Evolutionary conservation across 1,140 invertebrate genomes (phyloP).

Genomic region (Odontomachus brunneus): DNA sequence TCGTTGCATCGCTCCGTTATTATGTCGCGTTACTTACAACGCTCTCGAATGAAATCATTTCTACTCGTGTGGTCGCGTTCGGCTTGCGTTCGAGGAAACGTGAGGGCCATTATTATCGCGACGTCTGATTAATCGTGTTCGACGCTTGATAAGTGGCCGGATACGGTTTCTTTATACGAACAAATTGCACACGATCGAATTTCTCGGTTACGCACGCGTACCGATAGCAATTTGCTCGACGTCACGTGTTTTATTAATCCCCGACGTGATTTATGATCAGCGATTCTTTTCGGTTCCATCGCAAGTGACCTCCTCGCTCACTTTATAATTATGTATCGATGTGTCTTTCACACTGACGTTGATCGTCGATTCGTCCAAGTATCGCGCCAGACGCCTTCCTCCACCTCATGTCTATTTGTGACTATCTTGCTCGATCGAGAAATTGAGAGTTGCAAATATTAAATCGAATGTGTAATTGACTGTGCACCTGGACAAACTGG

Average conservation of each 20-base stretch:
- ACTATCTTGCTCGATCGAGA: neutral
- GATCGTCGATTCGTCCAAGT: too few species aligned
- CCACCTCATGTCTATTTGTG: too few species aligned
- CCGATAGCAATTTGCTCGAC: slow-evolving; percentile 9
- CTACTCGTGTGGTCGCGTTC: slow-evolving; percentile 1
- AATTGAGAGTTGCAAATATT: neutral
- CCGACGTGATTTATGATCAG: neutral
- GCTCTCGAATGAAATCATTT: neutral
- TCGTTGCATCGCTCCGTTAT: neutral
- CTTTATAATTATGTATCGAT: slow-evolving; percentile 23
- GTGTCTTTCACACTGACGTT: too few species aligned
- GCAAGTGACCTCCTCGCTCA: neutral
- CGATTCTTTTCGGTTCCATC: slow-evolving; percentile 1
- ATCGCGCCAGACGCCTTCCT: too few species aligned
- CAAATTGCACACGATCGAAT: slow-evolving; percentile 9
- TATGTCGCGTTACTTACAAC: slow-evolving; percentile 21
- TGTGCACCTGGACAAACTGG: too few species aligned
- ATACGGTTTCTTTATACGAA: neutral
- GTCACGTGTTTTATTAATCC: neutral
- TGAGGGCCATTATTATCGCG: slow-evolving; percentile 20
- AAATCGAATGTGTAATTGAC: too few species aligned
- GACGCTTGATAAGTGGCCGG: slow-evolving; percentile 15
- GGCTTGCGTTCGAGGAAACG: slow-evolving; percentile 9
- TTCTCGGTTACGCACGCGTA: neutral
- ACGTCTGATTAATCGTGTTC: slow-evolving; percentile 28